Evolutionary conservation across 2,113 vertebrate species (phyloP), one percentile per base, ranked within the genome.

Genomic region (Labrus mixtus): DNA sequence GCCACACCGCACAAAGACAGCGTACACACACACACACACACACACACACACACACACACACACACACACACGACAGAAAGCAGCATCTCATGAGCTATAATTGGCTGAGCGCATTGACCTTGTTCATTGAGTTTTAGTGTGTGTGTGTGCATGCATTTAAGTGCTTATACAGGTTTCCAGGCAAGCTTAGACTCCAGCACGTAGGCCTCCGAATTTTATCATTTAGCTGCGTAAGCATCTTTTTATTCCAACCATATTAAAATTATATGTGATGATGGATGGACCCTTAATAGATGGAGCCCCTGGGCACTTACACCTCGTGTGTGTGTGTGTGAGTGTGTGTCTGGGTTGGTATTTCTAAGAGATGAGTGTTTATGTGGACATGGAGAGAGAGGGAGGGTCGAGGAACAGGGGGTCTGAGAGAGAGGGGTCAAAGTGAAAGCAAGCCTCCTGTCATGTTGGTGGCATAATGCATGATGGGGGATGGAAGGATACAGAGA

Each of bases 181-280:
- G 72, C 65, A 71, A 58, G 55, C 46, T 73, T 46, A 50, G 55
- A 63, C 53, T 72, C 37, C 22, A 39, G 50, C 69, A 69, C 41
- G 72, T 71, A 84, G 60, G 76, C 86, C 57, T 79, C 57, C 58
- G 77, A 85, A 78, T 75, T 86, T 33, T 72, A 74, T 79, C 54
- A 75, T 86, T 84, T 79, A 81, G 85, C 92, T 68, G 45, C 5
- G 51, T 90, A 87, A 90, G 91, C 89, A 85, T 73, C 45, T 91
- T 89, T 88, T 88, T 81, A 80, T 87, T 82, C 64, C 70, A 61
- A 51, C 73, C 48, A 5, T 88, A 90, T 92, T 87, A 91, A 92
- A 92, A 85, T 92, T 82, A 89, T 60, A 91, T 90, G 85, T 72
- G 81, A 86, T 90, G 91, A 90, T 91, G 87, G 89, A 90, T 85